Evolutionary conservation across 2,797 vertebrate species (phyloP), one percentile per base, ranked within the genome.

Genomic region (Etheostoma perlongum): DNA sequence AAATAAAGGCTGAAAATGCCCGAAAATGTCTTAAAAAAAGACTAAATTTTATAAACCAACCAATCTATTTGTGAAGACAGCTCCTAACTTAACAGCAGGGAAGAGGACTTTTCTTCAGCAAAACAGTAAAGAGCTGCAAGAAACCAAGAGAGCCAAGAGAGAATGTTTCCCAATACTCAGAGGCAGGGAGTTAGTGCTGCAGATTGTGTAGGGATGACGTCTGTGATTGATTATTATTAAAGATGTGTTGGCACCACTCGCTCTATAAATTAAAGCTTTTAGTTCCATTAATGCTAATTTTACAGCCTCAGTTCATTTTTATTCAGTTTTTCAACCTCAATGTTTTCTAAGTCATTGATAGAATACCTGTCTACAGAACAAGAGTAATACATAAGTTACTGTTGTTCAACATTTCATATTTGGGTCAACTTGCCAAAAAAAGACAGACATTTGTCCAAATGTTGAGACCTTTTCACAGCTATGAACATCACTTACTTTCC

Each of bases 181-280:
- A 60, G 36, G 63, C 36, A 62, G 27, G 58, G 57, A 79, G 40
- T 71, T 23, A 9, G 19, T 44, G 21, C 70, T 67, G 21, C 2
- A 11, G 33, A 67, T 76, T 36, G 1, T 58, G 51, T 5, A 44
- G 57, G n/a, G 23, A 18, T 33, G 58, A 54, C 44, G 15, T 76
- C 64, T 70, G 53, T 59, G 63, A 40, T 52, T 70, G 15, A 74
- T 79, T 19, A 5, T 36, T 16, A 13, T 33, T 54, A 40, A 23
- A 46, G 8, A 64, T 36, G 5, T 9, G 16, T 64, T 68, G 53
- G 42, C 15, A 16, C 3, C 0, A 2, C 46, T 44, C 0, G 1
- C 2, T 71, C 23, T 44, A 1, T 48, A 4, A 70, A 49, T 62
- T 30, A 12, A 64, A 68, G n/a, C 23, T 42, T 19, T 62, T 49